A percentile compares a stretch with the other conserved stretches of the same genome.
Evolutionary conservation across 2,797 vertebrate species (phyloP).

Genomic region (Notamacropus eugenii): DNA sequence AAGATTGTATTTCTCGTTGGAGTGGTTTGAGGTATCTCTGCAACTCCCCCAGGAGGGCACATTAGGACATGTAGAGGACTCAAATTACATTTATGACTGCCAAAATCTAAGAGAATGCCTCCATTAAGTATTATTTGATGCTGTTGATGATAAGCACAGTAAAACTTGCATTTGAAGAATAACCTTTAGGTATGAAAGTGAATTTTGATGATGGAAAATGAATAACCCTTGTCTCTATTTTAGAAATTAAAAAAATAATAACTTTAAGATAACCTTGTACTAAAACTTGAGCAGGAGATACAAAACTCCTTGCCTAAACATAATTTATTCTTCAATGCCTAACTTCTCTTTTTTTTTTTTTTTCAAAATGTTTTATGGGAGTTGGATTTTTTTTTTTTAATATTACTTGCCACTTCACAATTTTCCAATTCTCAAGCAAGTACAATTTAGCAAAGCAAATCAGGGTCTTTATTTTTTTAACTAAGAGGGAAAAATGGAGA

Average conservation of each 20-base stretch:
- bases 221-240: neutral
- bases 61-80: neutral
- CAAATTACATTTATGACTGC: neutral
- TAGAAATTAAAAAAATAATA: neutral
- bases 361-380: neutral
- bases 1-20: neutral
- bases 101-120: slow-evolving; percentile 1
- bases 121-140: neutral
- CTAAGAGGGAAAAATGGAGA: neutral
- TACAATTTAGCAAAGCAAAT: neutral
- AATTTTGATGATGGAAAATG: neutral
- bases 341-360: neutral
- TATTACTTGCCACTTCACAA: neutral
- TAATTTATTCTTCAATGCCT: neutral
- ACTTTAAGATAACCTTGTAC: neutral
- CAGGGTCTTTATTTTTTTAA: neutral
- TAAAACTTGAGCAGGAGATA: neutral
- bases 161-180: neutral
- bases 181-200: neutral
- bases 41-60: neutral
- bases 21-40: neutral
- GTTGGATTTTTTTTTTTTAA: neutral
- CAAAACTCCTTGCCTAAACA: neutral
- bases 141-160: neutral
- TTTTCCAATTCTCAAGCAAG: neutral